Percentiles rank a stretch among this genome's conserved stretches.
Conservation (phyloP, 2,113 vertebrate genomes). For the Zosterops hypoxanthus region DNA sequence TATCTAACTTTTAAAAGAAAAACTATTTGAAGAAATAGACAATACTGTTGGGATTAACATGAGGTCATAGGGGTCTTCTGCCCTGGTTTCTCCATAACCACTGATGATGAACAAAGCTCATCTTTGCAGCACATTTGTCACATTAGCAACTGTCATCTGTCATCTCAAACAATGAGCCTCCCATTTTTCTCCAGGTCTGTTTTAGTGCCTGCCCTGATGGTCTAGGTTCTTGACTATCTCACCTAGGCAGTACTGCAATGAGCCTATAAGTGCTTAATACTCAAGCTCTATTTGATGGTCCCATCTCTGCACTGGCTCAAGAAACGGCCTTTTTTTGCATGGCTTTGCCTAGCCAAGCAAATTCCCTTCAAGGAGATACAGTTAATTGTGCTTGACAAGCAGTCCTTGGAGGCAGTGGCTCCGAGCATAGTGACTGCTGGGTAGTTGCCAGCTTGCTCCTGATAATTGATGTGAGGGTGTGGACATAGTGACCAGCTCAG, state of each 20-base stretch:
- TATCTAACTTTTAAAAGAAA: neutral
- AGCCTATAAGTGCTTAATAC: neutral
- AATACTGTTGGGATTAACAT: neutral
- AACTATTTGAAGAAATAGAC: neutral
- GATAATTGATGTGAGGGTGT: neutral
- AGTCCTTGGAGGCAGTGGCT: neutral
- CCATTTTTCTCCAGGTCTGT: neutral
- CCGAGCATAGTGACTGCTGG: neutral
- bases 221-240: neutral
- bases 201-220: neutral
- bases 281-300: neutral
- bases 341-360: neutral
- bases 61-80: neutral
- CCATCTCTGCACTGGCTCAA: neutral
- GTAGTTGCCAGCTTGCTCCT: neutral
- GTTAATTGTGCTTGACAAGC: neutral
- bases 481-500: neutral
- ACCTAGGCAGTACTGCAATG: neutral
- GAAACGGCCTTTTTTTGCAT: neutral
- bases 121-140: neutral
- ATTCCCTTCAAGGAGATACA: neutral
- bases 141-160: neutral
- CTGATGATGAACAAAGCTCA: neutral
- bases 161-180: neutral
- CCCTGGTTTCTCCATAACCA: neutral